phyloP scores from a whole-genome alignment of 2,113 vertebrate species.

The Hypanus sabinus region DNA sequence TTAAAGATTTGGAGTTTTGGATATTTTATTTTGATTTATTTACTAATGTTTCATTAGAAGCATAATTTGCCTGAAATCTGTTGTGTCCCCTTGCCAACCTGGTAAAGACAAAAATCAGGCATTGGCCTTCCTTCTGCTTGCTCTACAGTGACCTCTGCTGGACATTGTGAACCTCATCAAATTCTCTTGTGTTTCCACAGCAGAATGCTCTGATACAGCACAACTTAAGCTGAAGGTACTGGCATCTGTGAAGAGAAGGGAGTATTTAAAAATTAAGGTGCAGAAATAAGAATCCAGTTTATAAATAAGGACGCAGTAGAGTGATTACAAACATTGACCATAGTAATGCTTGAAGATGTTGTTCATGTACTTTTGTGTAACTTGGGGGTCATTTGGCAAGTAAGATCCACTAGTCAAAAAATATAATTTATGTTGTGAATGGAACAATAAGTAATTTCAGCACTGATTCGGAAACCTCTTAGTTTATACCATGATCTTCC shows the following conservation, averaged over 20 bases:
- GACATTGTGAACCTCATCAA: not conserved
- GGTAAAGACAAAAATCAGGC: not conserved
- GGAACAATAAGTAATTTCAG: not conserved
- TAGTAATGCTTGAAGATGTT: not conserved
- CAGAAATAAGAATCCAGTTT: not conserved
- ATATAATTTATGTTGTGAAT: not conserved
- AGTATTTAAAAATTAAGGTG: not conserved
- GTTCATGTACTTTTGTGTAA: not conserved
- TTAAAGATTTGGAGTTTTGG: not conserved
- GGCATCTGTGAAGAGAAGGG: not conserved
- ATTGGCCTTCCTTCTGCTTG: not conserved
- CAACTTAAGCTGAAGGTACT: not conserved
- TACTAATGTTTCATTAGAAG: not conserved
- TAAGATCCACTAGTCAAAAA: not conserved
- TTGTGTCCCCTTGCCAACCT: not conserved
- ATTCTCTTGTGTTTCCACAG: not conserved
- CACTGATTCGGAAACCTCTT: not conserved
- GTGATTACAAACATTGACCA: not conserved
- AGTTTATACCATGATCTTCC: not conserved
- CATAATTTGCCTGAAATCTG: not conserved
- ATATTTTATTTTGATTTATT: not conserved
- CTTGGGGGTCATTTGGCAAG: not conserved
- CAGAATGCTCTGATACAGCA: not conserved
- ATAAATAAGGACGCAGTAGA: not conserved
- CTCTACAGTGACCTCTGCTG: not conserved